phyloP scores from a whole-genome alignment of 2,113 vertebrate genomes.

The Ammodytes dubius region DNA sequence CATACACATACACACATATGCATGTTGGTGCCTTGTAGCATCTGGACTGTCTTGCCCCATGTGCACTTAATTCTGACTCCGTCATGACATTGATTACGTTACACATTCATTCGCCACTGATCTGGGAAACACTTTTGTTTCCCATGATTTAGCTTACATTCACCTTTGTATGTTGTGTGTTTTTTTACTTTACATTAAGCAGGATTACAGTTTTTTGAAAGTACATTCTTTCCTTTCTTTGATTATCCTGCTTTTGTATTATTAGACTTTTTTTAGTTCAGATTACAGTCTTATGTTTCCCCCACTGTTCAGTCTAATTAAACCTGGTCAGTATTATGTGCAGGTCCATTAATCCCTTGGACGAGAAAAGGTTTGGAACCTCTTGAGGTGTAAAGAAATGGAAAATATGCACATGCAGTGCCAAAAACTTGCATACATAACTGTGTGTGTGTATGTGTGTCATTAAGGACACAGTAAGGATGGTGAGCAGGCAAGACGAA shows the following conservation, averaged over 20 bases:
- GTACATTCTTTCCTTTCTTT: conserved; percentile 29
- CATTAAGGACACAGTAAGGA: conserved; percentile 46
- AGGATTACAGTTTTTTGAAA: conserved; percentile 46
- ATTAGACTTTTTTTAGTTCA: conserved; percentile 56
- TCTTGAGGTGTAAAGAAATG: conserved; percentile 6
- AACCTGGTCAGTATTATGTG: conserved; percentile 24
- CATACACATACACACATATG: background rate
- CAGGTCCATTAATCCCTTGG: conserved; percentile 43
- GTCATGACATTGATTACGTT: conserved; percentile 37
- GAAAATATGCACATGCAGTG: background rate
- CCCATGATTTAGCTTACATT: conserved; percentile 5
- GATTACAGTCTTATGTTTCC: conserved; percentile 59
- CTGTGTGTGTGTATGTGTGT: conserved; percentile 21
- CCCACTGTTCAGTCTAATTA: conserved; percentile 53
- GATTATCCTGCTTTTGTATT: conserved; percentile 20
- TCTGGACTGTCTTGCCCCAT: conserved; percentile 47
- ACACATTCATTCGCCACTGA: conserved; percentile 7
- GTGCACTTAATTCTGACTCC: conserved; percentile 29
- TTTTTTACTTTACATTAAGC: conserved; percentile 17
- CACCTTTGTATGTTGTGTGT: background rate
- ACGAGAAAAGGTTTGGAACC: conserved; percentile 29
- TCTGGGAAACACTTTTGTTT: background rate
- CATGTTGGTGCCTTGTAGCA: conserved; percentile 33
- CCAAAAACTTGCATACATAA: background rate
- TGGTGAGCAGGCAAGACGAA: conserved; percentile 34